Percentiles rank a stretch among this genome's conserved stretches.
Conservation (phyloP, 2,113 vertebrate species). For the Macaca mulatta region DNA sequence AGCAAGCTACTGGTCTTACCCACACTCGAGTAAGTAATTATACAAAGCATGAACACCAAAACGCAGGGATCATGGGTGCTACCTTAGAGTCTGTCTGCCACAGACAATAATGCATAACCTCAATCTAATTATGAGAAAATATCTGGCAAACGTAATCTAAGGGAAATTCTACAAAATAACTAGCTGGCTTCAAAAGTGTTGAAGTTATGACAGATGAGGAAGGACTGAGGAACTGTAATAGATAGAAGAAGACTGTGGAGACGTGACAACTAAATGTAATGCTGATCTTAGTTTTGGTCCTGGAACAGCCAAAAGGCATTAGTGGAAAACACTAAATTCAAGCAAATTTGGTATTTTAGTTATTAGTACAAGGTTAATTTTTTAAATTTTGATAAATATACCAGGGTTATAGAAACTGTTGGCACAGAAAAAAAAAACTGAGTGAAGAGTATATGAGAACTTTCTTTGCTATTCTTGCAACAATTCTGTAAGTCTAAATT, state of each 20-base stretch:
- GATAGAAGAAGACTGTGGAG: not conserved
- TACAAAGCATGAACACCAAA: not conserved
- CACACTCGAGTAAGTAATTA: no score
- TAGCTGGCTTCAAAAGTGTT: not conserved
- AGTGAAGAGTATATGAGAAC: not conserved
- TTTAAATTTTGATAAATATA: not conserved
- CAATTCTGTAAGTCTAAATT: not conserved
- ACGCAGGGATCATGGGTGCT: not conserved
- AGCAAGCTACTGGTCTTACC: not conserved
- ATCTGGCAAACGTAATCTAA: not conserved
- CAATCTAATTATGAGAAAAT: not conserved
- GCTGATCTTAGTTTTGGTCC: not conserved
- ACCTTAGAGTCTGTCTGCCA: not conserved
- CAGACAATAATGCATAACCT: not conserved
- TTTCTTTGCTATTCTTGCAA: not conserved
- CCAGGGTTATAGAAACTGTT: not conserved
- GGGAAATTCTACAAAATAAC: not conserved
- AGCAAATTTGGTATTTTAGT: not conserved
- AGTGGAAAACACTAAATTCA: not conserved
- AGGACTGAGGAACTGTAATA: not conserved
- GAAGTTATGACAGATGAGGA: not conserved
- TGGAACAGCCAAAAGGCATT: not conserved
- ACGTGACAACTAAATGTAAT: not conserved
- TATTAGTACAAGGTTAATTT: not conserved
- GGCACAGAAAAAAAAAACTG: not conserved